Base-by-base conservation (phyloP, 1,140 invertebrate species). In the Phymastichus coffea region DNA sequence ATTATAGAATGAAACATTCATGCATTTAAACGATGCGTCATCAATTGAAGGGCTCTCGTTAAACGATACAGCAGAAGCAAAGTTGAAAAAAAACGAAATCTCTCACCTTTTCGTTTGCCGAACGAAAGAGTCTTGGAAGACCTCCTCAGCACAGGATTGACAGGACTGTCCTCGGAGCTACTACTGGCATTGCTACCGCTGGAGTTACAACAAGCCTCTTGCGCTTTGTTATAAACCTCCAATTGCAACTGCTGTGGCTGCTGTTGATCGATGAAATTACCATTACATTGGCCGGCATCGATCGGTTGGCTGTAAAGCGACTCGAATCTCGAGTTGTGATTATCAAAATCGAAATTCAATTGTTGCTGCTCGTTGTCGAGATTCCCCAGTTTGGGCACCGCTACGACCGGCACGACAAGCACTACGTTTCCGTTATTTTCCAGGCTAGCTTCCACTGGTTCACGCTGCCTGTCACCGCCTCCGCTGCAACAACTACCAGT, bases 321-420 rank as follows among this genome's bases (percentile, higher is more conserved):
- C 63, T 80, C 77, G 53, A 80, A 80, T 76, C 75, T 72, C 28
- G 78, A 72, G 63, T 79, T 79, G 49, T 79, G 78, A 66, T 80
- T 80, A 63, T 79, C 76, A 38, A 80, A 47, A 47, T 76, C 64
- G 53, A 74, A 66, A 64, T 75, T 74, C 30, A 61, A 49, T 43
- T 67, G 65, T n/a, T n/a, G n/a, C 33, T 65, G 67, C 56, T 75
- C 74, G 57, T 77, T 77, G 52, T 77, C 71, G 54, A 75, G 60
- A 70, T 69, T 73, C n/a, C n/a, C 20, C 63, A 62, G 28, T 73
- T 68, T 1, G 54, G 7, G 46, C 23, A 48, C 23, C 19, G 20
- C 23, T 22, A 17, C 26, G 26, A 46, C 47, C n/a, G n/a, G n/a
- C n/a, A n/a, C n/a, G n/a, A n/a, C n/a, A n/a, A n/a, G n/a, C n/a